Evolutionary conservation across 2,888 invertebrate species (phyloP).

Genomic region (Tanypteryx hageni): DNA sequence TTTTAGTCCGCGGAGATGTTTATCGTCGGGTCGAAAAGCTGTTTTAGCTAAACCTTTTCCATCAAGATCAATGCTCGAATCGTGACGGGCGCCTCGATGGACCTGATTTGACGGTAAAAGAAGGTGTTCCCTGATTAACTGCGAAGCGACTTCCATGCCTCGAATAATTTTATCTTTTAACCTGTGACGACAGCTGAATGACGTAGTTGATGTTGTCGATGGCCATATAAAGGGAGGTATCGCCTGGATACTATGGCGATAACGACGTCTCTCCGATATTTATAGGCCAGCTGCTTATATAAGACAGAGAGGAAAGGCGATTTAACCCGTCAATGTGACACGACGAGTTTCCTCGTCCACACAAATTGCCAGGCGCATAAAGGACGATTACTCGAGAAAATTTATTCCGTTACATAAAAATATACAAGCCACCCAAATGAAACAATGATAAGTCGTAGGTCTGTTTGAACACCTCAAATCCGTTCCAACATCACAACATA

Average conservation of each 20-base stretch:
- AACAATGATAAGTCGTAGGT: too few relatives aligned
- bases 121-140: slow-evolving; percentile 1
- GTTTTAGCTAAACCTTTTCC: neutral
- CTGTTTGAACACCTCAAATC: too few relatives aligned
- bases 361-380: too few relatives aligned
- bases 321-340: neutral
- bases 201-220: neutral
- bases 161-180: neutral
- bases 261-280: neutral
- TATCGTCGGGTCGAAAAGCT: neutral
- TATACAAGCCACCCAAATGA: too few relatives aligned
- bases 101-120: neutral
- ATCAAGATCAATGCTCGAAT: neutral
- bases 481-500: too few relatives aligned
- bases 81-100: neutral
- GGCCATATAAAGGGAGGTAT: neutral
- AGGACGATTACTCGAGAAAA: too few relatives aligned
- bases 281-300: neutral
- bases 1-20: neutral
- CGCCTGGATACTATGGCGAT: slow-evolving; percentile 22
- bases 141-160: neutral
- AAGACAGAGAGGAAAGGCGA: neutral
- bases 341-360: too few relatives aligned
- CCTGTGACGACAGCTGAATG: slow-evolving; percentile 15
- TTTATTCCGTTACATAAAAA: too few relatives aligned